These are phyloP conservation scores for Notamacropus eugenii DNA, from an alignment of 2,797 vertebrate species.

Conservation along the genomic window DNA sequence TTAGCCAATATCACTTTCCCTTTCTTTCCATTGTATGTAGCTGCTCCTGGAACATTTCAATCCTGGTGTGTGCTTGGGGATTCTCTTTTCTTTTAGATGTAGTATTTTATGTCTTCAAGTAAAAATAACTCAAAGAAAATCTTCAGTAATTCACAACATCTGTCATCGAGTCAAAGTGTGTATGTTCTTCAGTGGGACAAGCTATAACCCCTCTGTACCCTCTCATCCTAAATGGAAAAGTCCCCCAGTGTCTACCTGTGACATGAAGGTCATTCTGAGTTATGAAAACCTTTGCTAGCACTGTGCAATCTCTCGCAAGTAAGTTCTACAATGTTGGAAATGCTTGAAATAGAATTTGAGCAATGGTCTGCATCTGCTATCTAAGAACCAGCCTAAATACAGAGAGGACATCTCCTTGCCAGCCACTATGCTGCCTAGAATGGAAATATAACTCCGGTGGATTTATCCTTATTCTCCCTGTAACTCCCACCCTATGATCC, in stretches of 20 bases:
- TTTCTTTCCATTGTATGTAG: not conserved
- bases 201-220: not conserved
- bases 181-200: not conserved
- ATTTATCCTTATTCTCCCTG: not conserved
- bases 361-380: not conserved
- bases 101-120: constrained; percentile 58
- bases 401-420: not conserved
- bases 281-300: not conserved
- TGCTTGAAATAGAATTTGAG: not conserved
- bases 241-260: not conserved
- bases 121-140: constrained; percentile 61
- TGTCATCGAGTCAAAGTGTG: not conserved
- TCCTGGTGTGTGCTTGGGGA: constrained; percentile 44
- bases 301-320: not conserved
- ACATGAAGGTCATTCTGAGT: not conserved
- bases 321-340: not conserved
- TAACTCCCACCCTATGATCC: not conserved
- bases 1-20: not conserved
- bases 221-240: not conserved
- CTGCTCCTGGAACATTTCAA: constrained; percentile 46
- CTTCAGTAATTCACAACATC: not conserved
- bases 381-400: not conserved
- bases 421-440: not conserved
- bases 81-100: constrained; percentile 66
- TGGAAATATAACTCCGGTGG: not conserved